Evolutionary conservation across 2,888 invertebrate species (phyloP).

Genomic region (Terebella lapidaria): DNA sequence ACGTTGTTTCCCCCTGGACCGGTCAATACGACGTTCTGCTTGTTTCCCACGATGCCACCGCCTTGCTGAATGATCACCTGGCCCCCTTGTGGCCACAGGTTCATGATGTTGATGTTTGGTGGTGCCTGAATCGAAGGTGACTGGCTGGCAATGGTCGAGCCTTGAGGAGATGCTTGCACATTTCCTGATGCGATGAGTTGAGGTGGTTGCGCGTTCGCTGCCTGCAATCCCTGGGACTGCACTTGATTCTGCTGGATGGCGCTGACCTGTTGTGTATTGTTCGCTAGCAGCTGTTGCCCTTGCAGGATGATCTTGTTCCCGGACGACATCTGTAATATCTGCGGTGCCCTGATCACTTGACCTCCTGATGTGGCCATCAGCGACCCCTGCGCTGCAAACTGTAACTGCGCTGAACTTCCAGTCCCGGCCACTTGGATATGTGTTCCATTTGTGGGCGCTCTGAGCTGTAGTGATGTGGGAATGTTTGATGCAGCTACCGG

Average conservation of each 20-base stretch:
- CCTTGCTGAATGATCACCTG: neutral
- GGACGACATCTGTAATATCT: neutral
- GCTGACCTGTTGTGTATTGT: neutral
- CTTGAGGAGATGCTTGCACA: neutral
- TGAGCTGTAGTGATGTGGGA: too few relatives aligned
- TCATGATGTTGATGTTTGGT: conserved; percentile 1
- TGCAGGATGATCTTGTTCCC: neutral
- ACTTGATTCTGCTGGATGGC: neutral
- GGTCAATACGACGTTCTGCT: neutral
- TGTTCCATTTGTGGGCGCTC: too few relatives aligned
- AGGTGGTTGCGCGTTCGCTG: neutral
- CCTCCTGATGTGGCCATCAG: too few relatives aligned
- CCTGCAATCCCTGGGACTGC: neutral
- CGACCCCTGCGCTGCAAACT: too few relatives aligned
- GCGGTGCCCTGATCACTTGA: too few relatives aligned
- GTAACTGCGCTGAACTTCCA: too few relatives aligned
- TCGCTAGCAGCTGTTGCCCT: neutral
- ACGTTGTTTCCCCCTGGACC: neutral
- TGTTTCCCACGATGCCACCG: neutral
- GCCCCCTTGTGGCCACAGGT: neutral
- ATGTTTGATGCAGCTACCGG: too few relatives aligned
- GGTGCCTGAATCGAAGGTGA: neutral
- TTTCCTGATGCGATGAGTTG: neutral
- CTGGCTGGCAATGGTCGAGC: neutral
- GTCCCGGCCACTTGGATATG: too few relatives aligned